Evolutionary conservation across 92 coral and sea anemone species (phyloP), one percentile per base, ranked within the genome.

Genomic region (Hydrozoanthus gracilis): DNA sequence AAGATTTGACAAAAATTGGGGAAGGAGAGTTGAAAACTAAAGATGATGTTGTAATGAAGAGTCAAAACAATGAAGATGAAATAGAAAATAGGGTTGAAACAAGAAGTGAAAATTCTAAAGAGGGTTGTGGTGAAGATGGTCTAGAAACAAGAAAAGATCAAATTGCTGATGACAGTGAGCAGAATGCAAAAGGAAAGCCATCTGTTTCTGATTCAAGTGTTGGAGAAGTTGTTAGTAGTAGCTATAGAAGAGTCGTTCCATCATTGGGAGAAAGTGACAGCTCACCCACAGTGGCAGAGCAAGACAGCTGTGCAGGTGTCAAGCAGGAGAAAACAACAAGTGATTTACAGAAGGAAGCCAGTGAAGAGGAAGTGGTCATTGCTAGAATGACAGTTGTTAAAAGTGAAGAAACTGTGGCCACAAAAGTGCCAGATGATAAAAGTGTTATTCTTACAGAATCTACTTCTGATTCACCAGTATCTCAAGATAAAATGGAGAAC

Each of bases 301-400:
- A 55, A 27, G 20, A 12, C 49, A 77, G 51, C 18, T 0, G 48
- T 54, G 82, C 49, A 17, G 48, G 39, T 3, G 45, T 74, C 13
- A 44, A 74, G 79, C 61, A n/a, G 47, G 58, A 50, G 45, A 44
- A 35, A 8, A 18, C 5, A 17, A 50, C 79, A 61, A 48, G 16
- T 11, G 7, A 44, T 4, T 48, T 5, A 14, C 14, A 20, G 52
- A 56, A 51, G 55, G 58, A 78, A 14, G 55, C 4, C 55, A 78
- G 83, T 58, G 72, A 78, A 44, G 83, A 78, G 50, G 83, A 78
- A 7, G 56, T 78, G 15, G 83, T 78, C 46, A 16, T 80, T 50
- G 51, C 73, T 2, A 80, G 85, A 66, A 80, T 79, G 18, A 79
- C 44, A 18, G 73, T 80, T 62, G 74, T 18, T 16, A 51, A 8